Conservation (phyloP, 2,888 invertebrate genomes). For the Tenthredo livida region DNA sequence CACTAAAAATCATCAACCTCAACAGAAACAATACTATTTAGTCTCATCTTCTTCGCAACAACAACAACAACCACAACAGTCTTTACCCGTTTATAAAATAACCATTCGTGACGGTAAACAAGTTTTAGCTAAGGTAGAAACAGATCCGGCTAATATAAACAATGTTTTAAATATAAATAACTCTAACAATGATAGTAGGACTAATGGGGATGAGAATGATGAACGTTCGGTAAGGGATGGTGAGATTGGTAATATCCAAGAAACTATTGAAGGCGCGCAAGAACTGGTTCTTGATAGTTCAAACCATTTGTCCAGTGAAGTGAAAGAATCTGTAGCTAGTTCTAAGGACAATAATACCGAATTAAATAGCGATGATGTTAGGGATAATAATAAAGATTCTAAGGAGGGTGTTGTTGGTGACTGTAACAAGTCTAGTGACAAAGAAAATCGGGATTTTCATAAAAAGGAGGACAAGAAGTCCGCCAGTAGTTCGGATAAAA, state of each 20-base stretch:
- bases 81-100: conserved; percentile 81
- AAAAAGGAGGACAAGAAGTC: conserved; percentile 78
- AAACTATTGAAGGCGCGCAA: conserved; percentile 59
- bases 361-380: conserved; percentile 56
- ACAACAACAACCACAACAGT: conserved; percentile 54
- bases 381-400: conserved; percentile 64
- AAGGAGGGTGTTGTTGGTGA: conserved; percentile 74
- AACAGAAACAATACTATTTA: conserved; percentile 44
- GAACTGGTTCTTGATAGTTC: conserved; percentile 59
- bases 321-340: conserved; percentile 65
- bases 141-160: conserved; percentile 71
- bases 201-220: conserved; percentile 65
- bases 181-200: conserved; percentile 64
- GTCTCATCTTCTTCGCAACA: conserved; percentile 33
- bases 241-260: conserved; percentile 65
- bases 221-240: conserved; percentile 64
- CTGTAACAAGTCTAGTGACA: conserved; percentile 80
- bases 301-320: conserved; percentile 66
- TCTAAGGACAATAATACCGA: conserved; percentile 68
- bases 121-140: conserved; percentile 82
- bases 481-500: conserved; percentile 70
- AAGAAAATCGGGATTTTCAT: conserved; percentile 78
- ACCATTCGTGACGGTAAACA: conserved; percentile 87
- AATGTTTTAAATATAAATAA: conserved; percentile 66
- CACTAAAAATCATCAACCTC: not conserved